phyloP scores from a whole-genome alignment of 64 coral and sea anemone species.

The Anthopleura sola region DNA sequence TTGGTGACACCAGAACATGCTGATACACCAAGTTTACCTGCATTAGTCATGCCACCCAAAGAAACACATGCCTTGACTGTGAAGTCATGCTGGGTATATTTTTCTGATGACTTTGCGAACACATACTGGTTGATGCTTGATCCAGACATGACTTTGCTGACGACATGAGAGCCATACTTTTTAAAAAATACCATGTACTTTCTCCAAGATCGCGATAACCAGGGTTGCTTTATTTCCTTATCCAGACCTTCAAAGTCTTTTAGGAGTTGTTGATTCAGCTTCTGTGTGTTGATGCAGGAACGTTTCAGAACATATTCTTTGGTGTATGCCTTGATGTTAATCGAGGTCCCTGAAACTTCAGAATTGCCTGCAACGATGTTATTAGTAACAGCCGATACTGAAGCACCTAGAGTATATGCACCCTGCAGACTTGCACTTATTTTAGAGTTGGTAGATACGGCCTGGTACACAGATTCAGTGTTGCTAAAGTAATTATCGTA shows the following conservation, averaged over 20 bases:
- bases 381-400: slow-evolving; percentile 12
- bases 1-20: slow-evolving; percentile 19
- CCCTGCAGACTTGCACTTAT: slow-evolving; percentile 34
- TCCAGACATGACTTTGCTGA: slow-evolving; percentile 22
- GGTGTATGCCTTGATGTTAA: too few relatives aligned
- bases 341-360: too few relatives aligned
- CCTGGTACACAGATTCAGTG: slow-evolving; percentile 11
- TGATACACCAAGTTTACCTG: slow-evolving; percentile 3
- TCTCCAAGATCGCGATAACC: slow-evolving; percentile 34
- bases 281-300: not conserved
- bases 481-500: slow-evolving; percentile 17
- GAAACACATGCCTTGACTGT: too few relatives aligned
- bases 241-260: slow-evolving; percentile 24
- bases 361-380: not conserved
- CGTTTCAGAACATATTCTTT: too few relatives aligned
- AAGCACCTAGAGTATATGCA: slow-evolving; percentile 24
- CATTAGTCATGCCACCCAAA: not conserved
- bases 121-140: slow-evolving; percentile 24
- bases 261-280: not conserved
- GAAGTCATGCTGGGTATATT: slow-evolving; percentile 36
- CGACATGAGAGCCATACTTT: slow-evolving; percentile 42
- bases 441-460: slow-evolving; percentile 19
- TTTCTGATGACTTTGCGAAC: slow-evolving; percentile 10
- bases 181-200: slow-evolving; percentile 34
- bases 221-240: slow-evolving; percentile 11